Evolutionary conservation across 2,113 vertebrate genomes (phyloP).

Genomic region (Theristicus caerulescens): DNA sequence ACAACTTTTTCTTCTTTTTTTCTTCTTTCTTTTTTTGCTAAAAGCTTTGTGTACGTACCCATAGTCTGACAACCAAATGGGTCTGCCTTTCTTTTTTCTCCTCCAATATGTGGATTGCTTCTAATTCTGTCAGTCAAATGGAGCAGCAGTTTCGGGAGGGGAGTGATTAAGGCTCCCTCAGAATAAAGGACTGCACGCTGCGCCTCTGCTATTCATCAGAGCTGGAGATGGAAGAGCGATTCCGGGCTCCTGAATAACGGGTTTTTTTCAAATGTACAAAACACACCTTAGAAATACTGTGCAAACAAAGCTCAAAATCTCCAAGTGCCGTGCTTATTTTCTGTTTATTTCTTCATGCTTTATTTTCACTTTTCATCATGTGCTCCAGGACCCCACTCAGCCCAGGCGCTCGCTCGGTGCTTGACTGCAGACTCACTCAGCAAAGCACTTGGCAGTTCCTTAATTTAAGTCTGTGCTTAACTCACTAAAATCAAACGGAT

Average conservation of each 20-base stretch:
- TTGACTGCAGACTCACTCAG: not conserved
- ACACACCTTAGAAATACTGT: conserved; percentile 31
- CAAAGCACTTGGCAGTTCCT: not conserved
- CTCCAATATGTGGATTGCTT: conserved; percentile 46
- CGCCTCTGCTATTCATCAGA: not conserved
- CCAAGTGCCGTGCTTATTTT: not conserved
- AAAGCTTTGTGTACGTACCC: conserved; percentile 31
- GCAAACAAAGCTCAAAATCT: conserved; percentile 20
- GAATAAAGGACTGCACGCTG: conserved; percentile 25
- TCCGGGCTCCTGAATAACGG: conserved; percentile 3
- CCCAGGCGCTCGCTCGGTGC: rapidly evolving
- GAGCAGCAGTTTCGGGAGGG: conserved; percentile 21
- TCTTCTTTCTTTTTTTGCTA: not conserved
- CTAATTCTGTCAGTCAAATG: conserved; percentile 36
- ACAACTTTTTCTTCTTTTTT: conserved; percentile 48
- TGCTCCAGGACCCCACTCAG: not conserved
- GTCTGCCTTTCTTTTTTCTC: conserved; percentile 46
- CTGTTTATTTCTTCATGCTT: not conserved
- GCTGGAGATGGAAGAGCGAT: not conserved
- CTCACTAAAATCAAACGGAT: not conserved
- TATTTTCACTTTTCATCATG: not conserved
- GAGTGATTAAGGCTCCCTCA: conserved; percentile 21
- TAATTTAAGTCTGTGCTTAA: not conserved
- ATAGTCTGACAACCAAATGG: conserved; percentile 36
- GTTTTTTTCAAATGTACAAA: conserved; percentile 43